These are phyloP conservation scores for Sericinus montela DNA, from an alignment of 2,888 invertebrate genomes.

Conservation along the genomic window DNA sequence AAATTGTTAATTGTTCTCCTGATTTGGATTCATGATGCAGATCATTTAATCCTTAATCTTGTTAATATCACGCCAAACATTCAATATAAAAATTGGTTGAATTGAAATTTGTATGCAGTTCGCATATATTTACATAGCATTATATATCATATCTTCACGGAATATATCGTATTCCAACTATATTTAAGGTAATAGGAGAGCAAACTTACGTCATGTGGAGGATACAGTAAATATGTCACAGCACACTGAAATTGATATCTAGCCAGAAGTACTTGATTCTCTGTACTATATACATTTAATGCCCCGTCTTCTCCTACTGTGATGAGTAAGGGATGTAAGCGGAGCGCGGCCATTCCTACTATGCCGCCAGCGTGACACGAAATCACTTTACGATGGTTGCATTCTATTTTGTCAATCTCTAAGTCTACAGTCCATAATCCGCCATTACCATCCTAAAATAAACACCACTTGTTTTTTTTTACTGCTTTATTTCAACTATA, in stretches of 20 bases:
- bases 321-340: conserved; percentile 83
- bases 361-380: conserved; percentile 89
- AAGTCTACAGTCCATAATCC: conserved; percentile 81
- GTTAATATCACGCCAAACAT: too few relatives aligned
- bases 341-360: conserved; percentile 83
- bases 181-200: background rate
- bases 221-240: conserved; percentile 83
- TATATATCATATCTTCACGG: too few relatives aligned
- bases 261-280: conserved; percentile 77
- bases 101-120: too few relatives aligned
- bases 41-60: too few relatives aligned
- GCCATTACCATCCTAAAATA: conserved; percentile 87
- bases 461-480: background rate
- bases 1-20: too few relatives aligned
- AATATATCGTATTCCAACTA: too few relatives aligned
- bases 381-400: conserved; percentile 69
- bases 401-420: conserved; percentile 67
- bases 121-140: too few relatives aligned
- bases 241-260: conserved; percentile 75
- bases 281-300: conserved; percentile 86
- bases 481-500: too few relatives aligned
- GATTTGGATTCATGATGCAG: too few relatives aligned
- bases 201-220: conserved; percentile 81
- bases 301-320: conserved; percentile 87
- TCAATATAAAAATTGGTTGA: too few relatives aligned